These are phyloP conservation scores for Orchesellides sinensis DNA, from an alignment of 2,888 invertebrate species.

Conservation along the genomic window DNA sequence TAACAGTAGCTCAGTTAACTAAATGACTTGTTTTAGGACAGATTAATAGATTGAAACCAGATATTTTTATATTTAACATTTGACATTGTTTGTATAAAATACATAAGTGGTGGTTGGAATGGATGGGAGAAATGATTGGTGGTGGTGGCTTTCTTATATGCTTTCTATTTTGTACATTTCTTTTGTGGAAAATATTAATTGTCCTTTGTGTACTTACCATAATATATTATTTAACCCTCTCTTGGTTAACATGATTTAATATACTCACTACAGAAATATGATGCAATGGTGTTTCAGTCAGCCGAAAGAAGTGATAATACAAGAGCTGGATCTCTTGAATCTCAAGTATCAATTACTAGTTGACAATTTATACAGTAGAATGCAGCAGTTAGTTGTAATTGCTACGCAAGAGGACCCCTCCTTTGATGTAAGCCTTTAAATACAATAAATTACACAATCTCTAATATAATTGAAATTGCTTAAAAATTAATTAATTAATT, in stretches of 20 bases:
- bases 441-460: neutral
- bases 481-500: slow-evolving; percentile 14
- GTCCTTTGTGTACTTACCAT: neutral
- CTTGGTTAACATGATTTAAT: too few relatives aligned
- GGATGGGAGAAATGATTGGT: slow-evolving; percentile 54
- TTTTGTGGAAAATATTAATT: slow-evolving; percentile 15
- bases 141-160: slow-evolving; percentile 33
- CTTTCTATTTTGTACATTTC: neutral
- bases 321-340: slow-evolving; percentile 89
- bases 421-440: slow-evolving; percentile 83
- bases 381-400: slow-evolving; percentile 83
- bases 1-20: too few relatives aligned
- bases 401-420: slow-evolving; percentile 85
- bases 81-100: neutral
- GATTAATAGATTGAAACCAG: neutral
- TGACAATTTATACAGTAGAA: slow-evolving; percentile 83
- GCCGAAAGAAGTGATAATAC: slow-evolving; percentile 87
- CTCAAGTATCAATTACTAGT: slow-evolving; percentile 85
- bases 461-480: too few relatives aligned
- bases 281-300: slow-evolving; percentile 82
- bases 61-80: neutral
- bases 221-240: slow-evolving; percentile 14
- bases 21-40: too few relatives aligned
- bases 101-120: slow-evolving; percentile 46
- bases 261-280: slow-evolving; percentile 84